Base-by-base conservation (phyloP, 2,888 invertebrate genomes). In the Cataglyphis cursor region DNA sequence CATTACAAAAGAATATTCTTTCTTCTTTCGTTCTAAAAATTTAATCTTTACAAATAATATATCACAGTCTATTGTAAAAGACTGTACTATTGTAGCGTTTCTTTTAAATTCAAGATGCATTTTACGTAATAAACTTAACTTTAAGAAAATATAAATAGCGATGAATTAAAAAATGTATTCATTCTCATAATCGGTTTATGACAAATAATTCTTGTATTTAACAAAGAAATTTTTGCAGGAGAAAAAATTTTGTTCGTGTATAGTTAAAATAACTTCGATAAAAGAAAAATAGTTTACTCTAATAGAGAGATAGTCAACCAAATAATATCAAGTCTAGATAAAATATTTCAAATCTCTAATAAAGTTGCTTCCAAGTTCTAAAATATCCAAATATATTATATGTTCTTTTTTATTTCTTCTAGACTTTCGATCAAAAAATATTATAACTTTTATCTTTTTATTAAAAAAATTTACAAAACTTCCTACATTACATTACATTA, bases 191-290 rank as follows among this genome's bases (percentile, higher is more conserved):
- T 44, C 41, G 31, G 41, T 10, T 28, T 44, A 21, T 18, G 8
- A 28, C 15, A 31, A 44, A 44, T 62, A 62, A 31, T 0, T n/a
- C n/a, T 74, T 74, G 44, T 35, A 61, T n/a, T 62, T 41, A 62
- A 74, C n/a, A 21, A 44, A 74, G 9, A 61, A 61, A 21, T 21
- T 51, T 44, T n/a, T 10, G 15, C n/a, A 62, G 0, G 8, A 64
- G 38, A 38, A 66, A 28, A 66, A 66, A 24, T 24, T 24, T 24
- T 1, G 1, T 24, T 24, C 24, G 44, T 44, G 8, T 18, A 18
- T 57, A 21, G 0, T 12, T 5, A 21, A 57, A 57, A 21, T 12
- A 4, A 57, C 0, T 57, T 0, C 9, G 21, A 21, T 21, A 21
- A 57, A 57, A 10, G 10, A 57, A 57, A 21, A 21, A 21, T 4